Base-by-base conservation (phyloP, 2,113 vertebrate genomes). In the Dicrurus megarhynchus region DNA sequence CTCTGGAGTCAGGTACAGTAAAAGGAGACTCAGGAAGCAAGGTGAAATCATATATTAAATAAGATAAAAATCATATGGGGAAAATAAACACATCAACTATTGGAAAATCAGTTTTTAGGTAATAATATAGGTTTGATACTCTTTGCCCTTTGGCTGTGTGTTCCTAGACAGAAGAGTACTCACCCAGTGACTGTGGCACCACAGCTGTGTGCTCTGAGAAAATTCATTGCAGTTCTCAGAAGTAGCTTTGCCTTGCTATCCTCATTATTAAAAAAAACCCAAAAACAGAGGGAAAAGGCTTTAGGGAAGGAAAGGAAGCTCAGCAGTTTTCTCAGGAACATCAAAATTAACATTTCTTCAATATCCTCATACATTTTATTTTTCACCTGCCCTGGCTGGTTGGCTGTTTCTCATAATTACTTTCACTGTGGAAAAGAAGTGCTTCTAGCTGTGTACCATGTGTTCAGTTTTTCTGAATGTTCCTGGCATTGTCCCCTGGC, bases 401-500 rank as follows among this genome's bases (percentile, higher is more conserved):
- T 84, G 87, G 71, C 26, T 91, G 28, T 90, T 93, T 78, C 87
- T 52, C 78, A 85, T 30, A 50, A 6, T 91, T 41, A 41, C 65
- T 92, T 89, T 39, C 47, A 68, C 35, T 76, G 27, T 42, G 44
- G 80, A 60, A 81, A 83, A 73, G 20, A 67, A 68, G 10, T 32
- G 39, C 55, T 87, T 46, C 75, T 95, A 93, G 70, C 88, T 52
- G 68, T 79, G 71, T 77, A 71, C 75, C 61, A 65, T 89, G 89
- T 84, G 74, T 82, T 95, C 79, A 78, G 49, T 22, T 78, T 73
- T 56, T 78, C 67, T 89, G 82, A 93, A 52, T 82, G 64, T 90
- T 96, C 81, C 88, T 96, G 89, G 89, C 87, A 87, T 75, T 87
- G 60, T 92, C 81, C 63, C 85, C 87, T 92, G 57, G 77, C 81